A percentile compares a stretch with the other conserved stretches of the same genome.
Conservation (phyloP, 1,140 invertebrate species). For the Diorhabda carinulata region DNA sequence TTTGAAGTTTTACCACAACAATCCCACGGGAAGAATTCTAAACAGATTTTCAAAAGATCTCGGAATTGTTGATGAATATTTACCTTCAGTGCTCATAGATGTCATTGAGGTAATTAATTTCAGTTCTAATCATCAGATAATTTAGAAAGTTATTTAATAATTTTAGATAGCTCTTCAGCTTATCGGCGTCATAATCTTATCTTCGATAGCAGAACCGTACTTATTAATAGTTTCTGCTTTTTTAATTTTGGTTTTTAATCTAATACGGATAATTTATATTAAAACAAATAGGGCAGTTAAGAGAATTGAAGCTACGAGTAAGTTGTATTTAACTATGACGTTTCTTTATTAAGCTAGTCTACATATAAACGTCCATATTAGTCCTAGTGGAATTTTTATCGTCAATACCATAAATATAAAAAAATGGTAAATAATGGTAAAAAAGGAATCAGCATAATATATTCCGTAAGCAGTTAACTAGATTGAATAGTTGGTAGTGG, state of each 20-base stretch:
- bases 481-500: too few relatives aligned
- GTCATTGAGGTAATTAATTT: slow-evolving; percentile 34
- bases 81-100: slow-evolving; percentile 39
- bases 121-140: neutral
- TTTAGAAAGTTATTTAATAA: slow-evolving; percentile 12
- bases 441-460: too few relatives aligned
- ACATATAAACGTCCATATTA: too few relatives aligned
- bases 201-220: slow-evolving; percentile 70
- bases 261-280: slow-evolving; percentile 32
- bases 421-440: too few relatives aligned
- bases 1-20: slow-evolving; percentile 59
- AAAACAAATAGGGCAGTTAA: slow-evolving; percentile 38
- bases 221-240: slow-evolving; percentile 47
- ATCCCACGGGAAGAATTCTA: slow-evolving; percentile 53
- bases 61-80: slow-evolving; percentile 46
- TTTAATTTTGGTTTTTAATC: slow-evolving; percentile 33
- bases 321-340: slow-evolving; percentile 21
- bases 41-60: slow-evolving; percentile 56
- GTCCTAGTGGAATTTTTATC: too few relatives aligned
- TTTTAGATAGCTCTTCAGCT: slow-evolving; percentile 28
- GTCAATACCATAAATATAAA: too few relatives aligned
- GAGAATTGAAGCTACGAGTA: slow-evolving; percentile 39
- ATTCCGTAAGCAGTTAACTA: too few relatives aligned
- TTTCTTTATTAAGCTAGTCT: too few relatives aligned
- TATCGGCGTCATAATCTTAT: slow-evolving; percentile 58